Conservation (phyloP, 2,888 invertebrate genomes). For the Mayetiola destructor region DNA sequence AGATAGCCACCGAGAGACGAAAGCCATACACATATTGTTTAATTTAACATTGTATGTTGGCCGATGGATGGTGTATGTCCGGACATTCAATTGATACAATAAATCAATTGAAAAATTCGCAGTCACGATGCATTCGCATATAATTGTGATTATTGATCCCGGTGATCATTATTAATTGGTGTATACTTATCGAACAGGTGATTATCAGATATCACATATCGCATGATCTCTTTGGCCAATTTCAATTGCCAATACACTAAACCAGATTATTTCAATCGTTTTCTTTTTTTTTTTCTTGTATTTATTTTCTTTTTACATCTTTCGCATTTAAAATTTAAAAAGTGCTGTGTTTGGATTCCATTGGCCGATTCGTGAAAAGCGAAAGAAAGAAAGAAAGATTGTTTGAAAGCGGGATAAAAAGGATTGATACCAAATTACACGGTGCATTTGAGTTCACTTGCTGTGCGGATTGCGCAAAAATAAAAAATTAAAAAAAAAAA, state of each 20-base stretch:
- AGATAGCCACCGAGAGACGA: no score
- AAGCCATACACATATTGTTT: no score
- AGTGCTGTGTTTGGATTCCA: no score
- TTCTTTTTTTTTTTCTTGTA: neutral
- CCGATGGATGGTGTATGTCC: no score
- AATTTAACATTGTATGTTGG: no score
- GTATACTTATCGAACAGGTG: slow-evolving; percentile 10
- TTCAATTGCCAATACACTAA: neutral
- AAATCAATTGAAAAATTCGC: slow-evolving; percentile 3
- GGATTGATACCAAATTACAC: neutral
- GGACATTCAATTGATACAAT: slow-evolving; percentile 3
- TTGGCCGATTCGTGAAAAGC: no score
- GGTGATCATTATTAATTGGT: slow-evolving; percentile 9
- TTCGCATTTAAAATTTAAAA: no score
- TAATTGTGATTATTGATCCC: slow-evolving; percentile 9
- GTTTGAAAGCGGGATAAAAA: slow-evolving; percentile 5
- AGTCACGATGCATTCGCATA: neutral
- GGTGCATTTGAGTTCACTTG: slow-evolving; percentile 3
- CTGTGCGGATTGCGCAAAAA: neutral
- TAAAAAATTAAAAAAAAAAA: no score
- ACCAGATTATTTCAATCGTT: no score
- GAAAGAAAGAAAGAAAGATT: no score
- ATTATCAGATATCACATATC: neutral
- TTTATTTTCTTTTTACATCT: neutral
- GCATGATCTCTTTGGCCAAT: slow-evolving; percentile 4